Evolutionary conservation across 2,113 vertebrate genomes (phyloP), one percentile per base, ranked within the genome.

Genomic region (Eubucco bourcierii): DNA sequence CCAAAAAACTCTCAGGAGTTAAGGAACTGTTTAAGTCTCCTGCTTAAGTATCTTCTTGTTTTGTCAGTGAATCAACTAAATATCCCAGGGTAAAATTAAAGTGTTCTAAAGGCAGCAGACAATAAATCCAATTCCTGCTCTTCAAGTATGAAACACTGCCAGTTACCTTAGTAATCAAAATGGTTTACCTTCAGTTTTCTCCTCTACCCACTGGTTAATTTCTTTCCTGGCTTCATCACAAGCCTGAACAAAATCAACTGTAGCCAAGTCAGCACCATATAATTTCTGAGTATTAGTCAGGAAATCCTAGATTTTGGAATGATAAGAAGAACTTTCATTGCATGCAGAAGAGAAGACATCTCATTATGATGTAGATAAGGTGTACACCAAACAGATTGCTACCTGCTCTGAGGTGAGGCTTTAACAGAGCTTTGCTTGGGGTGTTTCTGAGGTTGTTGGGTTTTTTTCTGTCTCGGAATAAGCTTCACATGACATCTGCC

Each of bases 121-220:
- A 94, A 58, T 12, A 80, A 84, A 75, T 29, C 44, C 23, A 64
- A 21, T 29, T 63, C 25, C 31, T 34, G 9, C 33, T 90, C 25
- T 17, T 7, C 5, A 24, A 19, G 7, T 33, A 60, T 4, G 25
- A 66, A 44, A 67, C 18, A 14, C 7, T 37, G 4, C 2, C 14
- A 31, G 34, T 65, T 47, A 34, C 15, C 65, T 87, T 31, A 86
- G 66, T 56, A 86, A 68, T 2, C 4, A 33, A 87, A 55, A 24
- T 46, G 31, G 24, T 96, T 97, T 84, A 99, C 99, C 98, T 94
- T 98, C 98, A 2, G 99, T 99, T 94, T 99, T 98, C 53, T 97
- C 86, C 89, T 98, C 97, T 6, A 99, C 98, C 99, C 99, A 99
- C 66, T 95, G 88, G 90, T 99, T 99, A 95, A 99, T 99, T 90